Percentiles rank a stretch among this genome's conserved stretches.
These are phyloP conservation scores for Drosophila robusta DNA, from an alignment of 2,888 invertebrate genomes.

Conservation along the genomic window DNA sequence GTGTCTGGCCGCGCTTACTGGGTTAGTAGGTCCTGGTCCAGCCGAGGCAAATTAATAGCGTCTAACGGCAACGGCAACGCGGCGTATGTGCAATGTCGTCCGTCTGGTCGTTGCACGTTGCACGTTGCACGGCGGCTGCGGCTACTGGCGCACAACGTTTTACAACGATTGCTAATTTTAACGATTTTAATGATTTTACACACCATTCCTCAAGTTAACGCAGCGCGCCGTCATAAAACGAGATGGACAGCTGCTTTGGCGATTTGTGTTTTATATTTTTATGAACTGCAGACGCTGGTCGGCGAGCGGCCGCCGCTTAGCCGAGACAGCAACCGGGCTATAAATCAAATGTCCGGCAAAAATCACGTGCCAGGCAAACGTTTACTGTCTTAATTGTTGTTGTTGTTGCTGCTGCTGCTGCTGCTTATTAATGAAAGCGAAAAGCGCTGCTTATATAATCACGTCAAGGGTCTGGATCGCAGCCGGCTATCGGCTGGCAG, in stretches of 20 bases:
- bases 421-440: conserved; percentile 74
- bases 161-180: conserved; percentile 70
- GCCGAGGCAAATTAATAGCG: conserved; percentile 39
- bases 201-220: conserved; percentile 79
- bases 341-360: conserved; percentile 68
- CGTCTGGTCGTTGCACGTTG: conserved; percentile 3
- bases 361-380: conserved; percentile 74
- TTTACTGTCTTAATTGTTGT: conserved; percentile 14
- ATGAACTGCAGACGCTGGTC: conserved; percentile 52
- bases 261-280: conserved; percentile 26
- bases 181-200: conserved; percentile 78
- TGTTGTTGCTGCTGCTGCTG: conserved; percentile 16
- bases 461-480: conserved; percentile 33
- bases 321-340: conserved; percentile 62
- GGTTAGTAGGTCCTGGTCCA: conserved; percentile 64
- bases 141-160: conserved; percentile 37
- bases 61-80: conserved; percentile 30
- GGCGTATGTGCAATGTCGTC: conserved; percentile 41
- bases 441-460: conserved; percentile 66
- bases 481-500: conserved; percentile 57
- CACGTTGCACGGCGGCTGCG: background rate
- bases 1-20: conserved; percentile 42
- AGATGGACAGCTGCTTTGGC: conserved; percentile 11
- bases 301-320: conserved; percentile 36
- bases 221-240: conserved; percentile 68